These are phyloP conservation scores for Amiota mariae DNA, from an alignment of 2,888 invertebrate genomes.

Conservation along the genomic window DNA sequence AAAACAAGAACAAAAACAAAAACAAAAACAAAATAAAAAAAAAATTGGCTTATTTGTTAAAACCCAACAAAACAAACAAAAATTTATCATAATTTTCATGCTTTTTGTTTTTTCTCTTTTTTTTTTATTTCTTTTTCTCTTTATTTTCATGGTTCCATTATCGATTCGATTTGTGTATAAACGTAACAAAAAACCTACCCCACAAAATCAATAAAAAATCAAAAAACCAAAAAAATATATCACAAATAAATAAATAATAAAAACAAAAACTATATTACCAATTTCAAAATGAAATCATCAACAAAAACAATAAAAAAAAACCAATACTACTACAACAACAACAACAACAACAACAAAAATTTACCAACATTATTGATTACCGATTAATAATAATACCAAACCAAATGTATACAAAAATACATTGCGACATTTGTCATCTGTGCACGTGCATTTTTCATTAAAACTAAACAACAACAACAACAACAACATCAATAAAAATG, in stretches of 20 bases:
- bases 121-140: constrained; percentile 69
- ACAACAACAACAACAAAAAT: constrained; percentile 40
- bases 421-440: constrained; percentile 49
- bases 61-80: constrained; percentile 14
- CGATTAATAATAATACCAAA: constrained; percentile 22
- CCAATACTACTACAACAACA: constrained; percentile 14
- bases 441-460: constrained; percentile 60
- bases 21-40: constrained; percentile 16
- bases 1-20: too few relatives aligned
- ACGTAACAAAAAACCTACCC: constrained; percentile 47
- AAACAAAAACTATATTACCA: constrained; percentile 23
- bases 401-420: constrained; percentile 67
- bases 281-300: constrained; percentile 53
- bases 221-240: constrained; percentile 42
- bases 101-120: constrained; percentile 70
- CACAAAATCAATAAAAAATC: constrained; percentile 22
- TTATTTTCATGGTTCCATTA: constrained; percentile 71
- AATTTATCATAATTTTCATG: constrained; percentile 56
- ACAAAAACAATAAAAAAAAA: constrained; percentile 35
- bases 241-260: constrained; percentile 15
- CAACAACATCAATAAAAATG: constrained; percentile 23
- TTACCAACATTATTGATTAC: constrained; percentile 35
- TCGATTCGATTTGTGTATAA: constrained; percentile 66
- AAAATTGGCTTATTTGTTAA: constrained; percentile 35
- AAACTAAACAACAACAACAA: constrained; percentile 19